phyloP scores from a whole-genome alignment of 1,140 invertebrate species.

The Globodera ellingtonae region DNA sequence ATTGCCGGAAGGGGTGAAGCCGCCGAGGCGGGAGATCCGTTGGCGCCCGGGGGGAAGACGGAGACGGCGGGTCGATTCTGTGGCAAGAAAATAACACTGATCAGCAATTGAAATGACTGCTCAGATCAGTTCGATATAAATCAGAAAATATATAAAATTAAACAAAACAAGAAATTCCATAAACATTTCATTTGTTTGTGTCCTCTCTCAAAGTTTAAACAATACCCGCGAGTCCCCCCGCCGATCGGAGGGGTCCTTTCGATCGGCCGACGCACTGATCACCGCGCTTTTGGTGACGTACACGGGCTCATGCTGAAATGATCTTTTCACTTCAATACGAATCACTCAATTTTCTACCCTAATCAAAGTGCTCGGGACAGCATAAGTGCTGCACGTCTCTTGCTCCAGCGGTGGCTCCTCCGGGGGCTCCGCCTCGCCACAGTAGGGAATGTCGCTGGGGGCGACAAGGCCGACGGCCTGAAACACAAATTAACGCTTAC shows the following conservation, averaged over 20 bases:
- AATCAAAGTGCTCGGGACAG: conserved; percentile 9
- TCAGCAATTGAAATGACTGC: not conserved
- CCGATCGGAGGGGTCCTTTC: not conserved
- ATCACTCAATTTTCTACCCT: not conserved
- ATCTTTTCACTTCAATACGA: not conserved
- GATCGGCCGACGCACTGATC: conserved; percentile 12
- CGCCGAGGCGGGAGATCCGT: not conserved
- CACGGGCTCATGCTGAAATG: conserved; percentile 19
- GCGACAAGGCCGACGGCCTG: conserved; percentile 28
- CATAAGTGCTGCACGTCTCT: conserved; percentile 28
- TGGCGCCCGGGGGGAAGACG: not conserved
- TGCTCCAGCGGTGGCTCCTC: conserved; percentile 14
- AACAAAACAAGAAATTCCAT: too few relatives aligned
- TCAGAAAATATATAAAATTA: too few relatives aligned
- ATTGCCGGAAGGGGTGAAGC: conserved; percentile 20
- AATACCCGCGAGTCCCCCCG: conserved; percentile 3
- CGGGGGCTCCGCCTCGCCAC: conserved; percentile 17
- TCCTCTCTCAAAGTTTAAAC: not conserved
- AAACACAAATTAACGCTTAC: not conserved
- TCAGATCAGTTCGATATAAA: conserved; percentile 19
- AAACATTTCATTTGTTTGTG: too few relatives aligned
- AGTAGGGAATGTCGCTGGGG: conserved; percentile 37
- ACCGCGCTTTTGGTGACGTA: conserved; percentile 29
- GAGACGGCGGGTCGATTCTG: not conserved
- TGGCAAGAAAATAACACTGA: conserved; percentile 15